These are phyloP conservation scores for Acrocyrtus sp. DNA, from an alignment of 2,888 invertebrate genomes.

Conservation along the genomic window DNA sequence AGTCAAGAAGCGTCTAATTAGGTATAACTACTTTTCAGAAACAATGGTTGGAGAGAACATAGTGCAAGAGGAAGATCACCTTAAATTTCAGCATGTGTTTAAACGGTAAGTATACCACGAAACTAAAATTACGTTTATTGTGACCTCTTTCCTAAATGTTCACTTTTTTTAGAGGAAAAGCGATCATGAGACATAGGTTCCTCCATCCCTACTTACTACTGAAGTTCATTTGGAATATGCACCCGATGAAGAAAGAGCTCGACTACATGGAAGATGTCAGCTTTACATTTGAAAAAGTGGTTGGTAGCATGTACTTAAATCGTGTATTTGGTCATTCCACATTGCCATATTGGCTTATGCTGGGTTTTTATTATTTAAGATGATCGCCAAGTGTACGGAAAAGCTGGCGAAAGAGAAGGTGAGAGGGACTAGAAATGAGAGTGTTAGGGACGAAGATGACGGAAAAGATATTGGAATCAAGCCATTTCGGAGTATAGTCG, in stretches of 20 bases:
- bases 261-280: not conserved
- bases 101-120: too few species aligned
- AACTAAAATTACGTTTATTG: too few species aligned
- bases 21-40: conserved; percentile 2
- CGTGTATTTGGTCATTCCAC: too few species aligned
- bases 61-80: not conserved
- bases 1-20: too few species aligned
- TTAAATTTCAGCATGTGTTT: not conserved
- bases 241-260: conserved; percentile 10
- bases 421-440: not conserved
- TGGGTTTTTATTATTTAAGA: too few species aligned
- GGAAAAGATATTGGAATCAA: not conserved
- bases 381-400: too few species aligned
- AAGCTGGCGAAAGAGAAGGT: too few species aligned
- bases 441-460: not conserved
- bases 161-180: conserved; percentile 3
- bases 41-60: not conserved
- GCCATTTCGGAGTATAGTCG: not conserved
- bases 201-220: conserved; percentile 10
- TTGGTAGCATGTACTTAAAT: too few species aligned
- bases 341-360: too few species aligned
- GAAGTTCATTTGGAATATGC: not conserved
- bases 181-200: not conserved
- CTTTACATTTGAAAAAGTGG: too few species aligned
- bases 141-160: too few species aligned